These are phyloP conservation scores for Pantherophis alleghaniensis DNA, from an alignment of 2,797 vertebrate species.

Conservation along the genomic window DNA sequence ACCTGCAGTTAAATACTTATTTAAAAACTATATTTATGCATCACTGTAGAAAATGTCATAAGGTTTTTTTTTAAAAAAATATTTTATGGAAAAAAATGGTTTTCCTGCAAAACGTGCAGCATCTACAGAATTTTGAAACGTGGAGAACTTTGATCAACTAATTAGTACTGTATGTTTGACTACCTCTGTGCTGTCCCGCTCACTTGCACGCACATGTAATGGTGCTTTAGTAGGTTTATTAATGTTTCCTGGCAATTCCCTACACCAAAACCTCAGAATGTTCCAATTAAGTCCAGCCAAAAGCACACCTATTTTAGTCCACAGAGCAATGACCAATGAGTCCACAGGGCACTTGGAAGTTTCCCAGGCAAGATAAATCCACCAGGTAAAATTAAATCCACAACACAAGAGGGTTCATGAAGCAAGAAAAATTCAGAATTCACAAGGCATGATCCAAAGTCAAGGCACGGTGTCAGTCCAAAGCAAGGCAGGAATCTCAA, in stretches of 20 bases:
- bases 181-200: neutral
- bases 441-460: neutral
- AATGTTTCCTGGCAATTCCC: neutral
- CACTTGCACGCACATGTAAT: neutral
- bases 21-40: conserved; percentile 23
- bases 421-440: neutral
- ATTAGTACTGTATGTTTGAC: neutral
- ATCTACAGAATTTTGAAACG: neutral
- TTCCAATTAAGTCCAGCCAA: neutral
- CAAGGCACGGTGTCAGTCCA: neutral
- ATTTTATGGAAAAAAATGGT: neutral
- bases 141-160: neutral
- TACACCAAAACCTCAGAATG: neutral
- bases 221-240: neutral
- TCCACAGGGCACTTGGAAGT: neutral
- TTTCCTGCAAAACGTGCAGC: conserved; percentile 3
- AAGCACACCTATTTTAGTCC: neutral
- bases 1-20: neutral
- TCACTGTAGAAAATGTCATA: neutral
- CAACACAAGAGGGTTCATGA: neutral
- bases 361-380: neutral
- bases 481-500: neutral
- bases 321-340: neutral
- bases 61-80: neutral
- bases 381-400: neutral